phyloP scores from a whole-genome alignment of 2,113 vertebrate species.

The Lophura nycthemera region DNA sequence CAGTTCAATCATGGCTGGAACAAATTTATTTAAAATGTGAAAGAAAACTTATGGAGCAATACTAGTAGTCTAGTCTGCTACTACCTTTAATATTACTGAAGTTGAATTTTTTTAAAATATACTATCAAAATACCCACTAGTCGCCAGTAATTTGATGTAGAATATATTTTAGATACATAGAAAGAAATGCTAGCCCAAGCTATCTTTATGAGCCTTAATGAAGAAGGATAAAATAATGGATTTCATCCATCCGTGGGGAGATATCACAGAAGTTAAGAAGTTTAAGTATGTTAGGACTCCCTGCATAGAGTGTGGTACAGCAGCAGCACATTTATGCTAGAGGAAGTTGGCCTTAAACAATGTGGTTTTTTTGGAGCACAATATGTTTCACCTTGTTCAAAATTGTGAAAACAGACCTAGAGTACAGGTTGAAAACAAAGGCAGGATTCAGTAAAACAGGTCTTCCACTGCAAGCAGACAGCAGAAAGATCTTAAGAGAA shows the following conservation, averaged over 20 bases:
- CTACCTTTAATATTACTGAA: background rate
- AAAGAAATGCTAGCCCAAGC: background rate
- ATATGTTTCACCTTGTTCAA: background rate
- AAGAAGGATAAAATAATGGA: background rate
- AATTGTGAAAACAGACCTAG: background rate
- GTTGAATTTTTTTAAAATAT: background rate
- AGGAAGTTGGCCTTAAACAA: background rate
- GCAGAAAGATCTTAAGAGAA: background rate
- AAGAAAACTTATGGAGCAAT: background rate
- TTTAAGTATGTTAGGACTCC: background rate
- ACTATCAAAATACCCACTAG: background rate
- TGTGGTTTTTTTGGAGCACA: accelerated
- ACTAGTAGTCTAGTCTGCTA: background rate
- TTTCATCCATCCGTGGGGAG: background rate
- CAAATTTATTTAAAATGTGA: background rate
- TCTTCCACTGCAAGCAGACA: background rate
- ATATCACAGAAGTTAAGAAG: background rate
- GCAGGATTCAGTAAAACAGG: background rate
- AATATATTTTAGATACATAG: background rate
- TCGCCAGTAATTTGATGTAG: background rate
- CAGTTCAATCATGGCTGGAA: background rate
- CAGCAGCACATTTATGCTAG: accelerated
- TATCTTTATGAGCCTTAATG: background rate
- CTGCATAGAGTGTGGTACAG: background rate
- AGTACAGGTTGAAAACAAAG: background rate